Percentiles rank a stretch among this genome's conserved stretches.
Evolutionary conservation across 1,140 invertebrate species (phyloP).

Genomic region (Eupeodes corollae): DNA sequence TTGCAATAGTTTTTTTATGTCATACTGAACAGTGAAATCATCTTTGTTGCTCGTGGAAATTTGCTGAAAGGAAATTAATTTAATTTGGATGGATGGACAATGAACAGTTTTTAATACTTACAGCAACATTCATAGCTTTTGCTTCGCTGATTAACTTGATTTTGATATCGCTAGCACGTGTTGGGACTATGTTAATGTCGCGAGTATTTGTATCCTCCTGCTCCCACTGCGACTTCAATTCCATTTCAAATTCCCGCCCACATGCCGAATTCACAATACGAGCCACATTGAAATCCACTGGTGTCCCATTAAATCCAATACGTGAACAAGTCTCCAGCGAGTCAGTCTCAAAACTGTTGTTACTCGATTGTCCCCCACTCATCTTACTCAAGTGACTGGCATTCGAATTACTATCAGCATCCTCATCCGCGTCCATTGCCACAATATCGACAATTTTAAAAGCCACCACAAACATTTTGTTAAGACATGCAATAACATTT

Average conservation of each 20-base stretch:
- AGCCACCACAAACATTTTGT: conserved; percentile 30
- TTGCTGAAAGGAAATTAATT: background rate
- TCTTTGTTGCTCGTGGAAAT: conserved; percentile 3
- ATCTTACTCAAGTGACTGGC: conserved; percentile 27
- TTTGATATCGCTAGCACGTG: conserved; percentile 29
- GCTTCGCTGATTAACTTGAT: conserved; percentile 33
- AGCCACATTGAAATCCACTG: conserved; percentile 32
- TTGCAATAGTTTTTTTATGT: conserved; percentile 26
- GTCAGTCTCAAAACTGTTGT: conserved; percentile 33
- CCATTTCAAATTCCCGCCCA: conserved; percentile 29
- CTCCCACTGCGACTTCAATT: conserved; percentile 31
- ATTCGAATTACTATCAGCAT: conserved; percentile 21
- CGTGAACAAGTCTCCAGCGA: conserved; percentile 29
- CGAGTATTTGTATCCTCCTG: conserved; percentile 18
- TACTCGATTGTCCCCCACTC: conserved; percentile 21
- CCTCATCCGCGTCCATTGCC: conserved; percentile 16
- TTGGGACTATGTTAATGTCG: conserved; percentile 28
- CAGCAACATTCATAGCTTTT: conserved; percentile 31
- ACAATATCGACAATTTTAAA: conserved; percentile 31
- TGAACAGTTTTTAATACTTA: background rate
- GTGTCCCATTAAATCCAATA: conserved; percentile 20
- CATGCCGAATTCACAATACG: conserved; percentile 27
- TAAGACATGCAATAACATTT: conserved; percentile 32
- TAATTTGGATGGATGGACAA: background rate
- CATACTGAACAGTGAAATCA: conserved; percentile 28